Evolutionary conservation across 2,797 vertebrate genomes (phyloP).

Genomic region (Schizothorax lantsangensis): DNA sequence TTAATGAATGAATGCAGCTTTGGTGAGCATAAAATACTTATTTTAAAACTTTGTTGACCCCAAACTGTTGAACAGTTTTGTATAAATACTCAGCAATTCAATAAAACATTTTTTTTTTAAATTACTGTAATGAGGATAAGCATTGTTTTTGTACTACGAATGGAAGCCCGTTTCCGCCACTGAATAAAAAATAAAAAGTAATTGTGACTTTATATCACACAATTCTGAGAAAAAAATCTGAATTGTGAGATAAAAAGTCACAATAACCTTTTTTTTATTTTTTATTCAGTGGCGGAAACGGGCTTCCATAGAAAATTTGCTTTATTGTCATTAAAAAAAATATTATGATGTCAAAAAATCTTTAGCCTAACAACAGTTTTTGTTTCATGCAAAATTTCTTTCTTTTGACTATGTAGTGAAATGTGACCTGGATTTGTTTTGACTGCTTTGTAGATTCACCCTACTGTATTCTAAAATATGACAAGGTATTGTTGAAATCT

Average conservation of each 20-base stretch:
- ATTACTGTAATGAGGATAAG: neutral
- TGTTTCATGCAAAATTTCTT: neutral
- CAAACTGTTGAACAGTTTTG: neutral
- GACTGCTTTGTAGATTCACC: neutral
- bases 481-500: neutral
- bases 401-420: neutral
- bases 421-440: conserved; percentile 6
- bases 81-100: neutral
- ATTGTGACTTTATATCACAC: too few species aligned
- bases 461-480: neutral
- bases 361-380: neutral
- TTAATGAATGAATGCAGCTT: too few species aligned
- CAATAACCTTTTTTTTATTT: too few species aligned
- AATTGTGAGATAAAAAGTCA: too few species aligned
- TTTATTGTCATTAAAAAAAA: neutral
- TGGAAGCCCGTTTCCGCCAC: too few species aligned
- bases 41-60: too few species aligned
- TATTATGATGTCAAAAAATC: neutral
- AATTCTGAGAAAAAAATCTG: too few species aligned
- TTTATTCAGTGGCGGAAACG: too few species aligned
- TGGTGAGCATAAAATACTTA: too few species aligned
- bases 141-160: neutral
- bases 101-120: neutral
- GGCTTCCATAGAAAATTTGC: too few species aligned
- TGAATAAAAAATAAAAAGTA: too few species aligned